Conservation (phyloP, 1,140 invertebrate genomes). For the Arion vulgaris region DNA sequence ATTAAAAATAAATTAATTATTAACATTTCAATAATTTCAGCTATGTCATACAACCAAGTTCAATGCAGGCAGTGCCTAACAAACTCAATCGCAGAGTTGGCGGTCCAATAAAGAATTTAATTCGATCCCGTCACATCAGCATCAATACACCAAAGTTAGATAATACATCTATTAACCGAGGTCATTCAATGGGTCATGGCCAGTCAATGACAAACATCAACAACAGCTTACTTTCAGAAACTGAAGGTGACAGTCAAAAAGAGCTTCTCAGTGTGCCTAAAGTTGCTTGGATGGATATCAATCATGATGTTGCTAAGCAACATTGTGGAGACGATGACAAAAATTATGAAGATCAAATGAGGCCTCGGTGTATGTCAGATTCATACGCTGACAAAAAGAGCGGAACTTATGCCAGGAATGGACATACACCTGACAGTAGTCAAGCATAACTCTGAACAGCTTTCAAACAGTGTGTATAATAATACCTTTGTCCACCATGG, state of each 20-base stretch:
- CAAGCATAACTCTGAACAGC: background rate
- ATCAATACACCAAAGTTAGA: background rate
- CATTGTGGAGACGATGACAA: background rate
- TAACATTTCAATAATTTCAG: too few relatives aligned
- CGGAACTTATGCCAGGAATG: background rate
- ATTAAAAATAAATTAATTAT: too few relatives aligned
- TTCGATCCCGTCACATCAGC: slow-evolving; percentile 28
- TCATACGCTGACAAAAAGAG: slow-evolving; percentile 18
- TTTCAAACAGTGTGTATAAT: too few relatives aligned
- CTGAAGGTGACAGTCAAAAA: background rate
- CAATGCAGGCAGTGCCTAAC: slow-evolving; percentile 64
- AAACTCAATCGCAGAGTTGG: slow-evolving; percentile 39
- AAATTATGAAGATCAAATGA: slow-evolving; percentile 3
- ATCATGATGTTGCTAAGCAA: background rate
- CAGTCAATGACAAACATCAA: background rate
- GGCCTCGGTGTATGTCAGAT: slow-evolving; percentile 40
- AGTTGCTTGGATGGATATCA: background rate
- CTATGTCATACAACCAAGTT: slow-evolving; percentile 66
- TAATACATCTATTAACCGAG: background rate
- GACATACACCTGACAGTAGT: background rate
- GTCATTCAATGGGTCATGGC: background rate
- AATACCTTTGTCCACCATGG: too few relatives aligned
- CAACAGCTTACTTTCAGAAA: background rate
- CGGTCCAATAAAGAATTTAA: background rate
- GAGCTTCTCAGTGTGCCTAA: background rate